Base-by-base conservation (phyloP, 2,888 invertebrate genomes). In the Branchellion lobata region DNA sequence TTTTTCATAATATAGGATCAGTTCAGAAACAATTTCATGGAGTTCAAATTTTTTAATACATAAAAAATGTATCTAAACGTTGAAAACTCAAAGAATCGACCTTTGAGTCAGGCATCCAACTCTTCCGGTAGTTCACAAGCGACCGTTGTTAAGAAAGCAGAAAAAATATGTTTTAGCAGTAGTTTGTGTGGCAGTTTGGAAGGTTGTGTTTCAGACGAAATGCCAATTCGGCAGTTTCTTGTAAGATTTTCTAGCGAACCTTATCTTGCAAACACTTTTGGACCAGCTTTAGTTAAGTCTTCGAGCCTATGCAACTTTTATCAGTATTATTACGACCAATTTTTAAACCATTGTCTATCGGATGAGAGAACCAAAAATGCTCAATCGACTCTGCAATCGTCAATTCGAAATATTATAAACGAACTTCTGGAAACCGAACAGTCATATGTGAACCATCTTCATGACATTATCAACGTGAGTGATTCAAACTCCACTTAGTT, bases 61-160 rank as follows among this genome's bases (percentile, higher is more conserved):
- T 40, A 40, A 40, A 40, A 69, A 69, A 31, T 69, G 34, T 11
- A 69, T 34, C 3, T n/a, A 69, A 69, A 31, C 29, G 29, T 27
- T 5, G n/a, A 69, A 11, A 8, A 3, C 3, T 14, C 14, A 21
- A 65, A 77, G 29, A 77, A 65, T n/a, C 47, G 77, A 33, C 77
- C 77, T 21, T 34, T 77, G n/a, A 77, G 77, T 36, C 1, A 61
- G 33, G 57, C 65, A 33, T 77, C 77, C 24, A 77, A 33, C 27
- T 77, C 77, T 2, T 77, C 77, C 33, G 53, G 31, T 5, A 65
- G 77, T 2, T 77, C 77, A 14, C 61, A 57, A 24, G 21, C 24
- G 5, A n/a, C 3, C 61, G 24, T n/a, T 57, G 5, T 57, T 5
- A 57, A 57, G 21, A 57, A 57, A 3, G 3, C 61, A n/a, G 61